These are phyloP conservation scores for Dolichotis patagonum DNA, from an alignment of 2,113 vertebrate species.

Conservation along the genomic window DNA sequence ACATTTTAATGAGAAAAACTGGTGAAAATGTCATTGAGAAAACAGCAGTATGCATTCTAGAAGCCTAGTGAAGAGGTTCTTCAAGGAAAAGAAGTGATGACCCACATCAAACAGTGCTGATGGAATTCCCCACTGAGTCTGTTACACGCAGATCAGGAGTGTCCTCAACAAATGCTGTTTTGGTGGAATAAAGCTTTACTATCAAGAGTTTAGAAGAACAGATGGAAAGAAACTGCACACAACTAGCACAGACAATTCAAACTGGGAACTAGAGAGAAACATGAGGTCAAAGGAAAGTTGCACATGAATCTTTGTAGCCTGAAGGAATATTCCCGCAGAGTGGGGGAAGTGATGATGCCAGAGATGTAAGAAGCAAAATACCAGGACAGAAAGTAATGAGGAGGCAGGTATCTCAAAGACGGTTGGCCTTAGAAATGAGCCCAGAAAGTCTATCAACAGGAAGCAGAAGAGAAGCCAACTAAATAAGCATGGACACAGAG, in stretches of 20 bases:
- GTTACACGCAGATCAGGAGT: not conserved
- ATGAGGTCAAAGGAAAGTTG: not conserved
- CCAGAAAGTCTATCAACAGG: not conserved
- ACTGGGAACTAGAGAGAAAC: not conserved
- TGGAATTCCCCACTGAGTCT: not conserved
- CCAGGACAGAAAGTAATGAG: not conserved
- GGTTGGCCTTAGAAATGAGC: not conserved
- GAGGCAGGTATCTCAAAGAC: not conserved
- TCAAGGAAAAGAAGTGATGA: not conserved
- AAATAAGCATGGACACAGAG: not conserved
- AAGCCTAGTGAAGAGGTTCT: not conserved
- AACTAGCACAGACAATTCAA: not conserved
- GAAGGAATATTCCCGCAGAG: not conserved
- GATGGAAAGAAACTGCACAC: not conserved
- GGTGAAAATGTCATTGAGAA: constrained; percentile 10
- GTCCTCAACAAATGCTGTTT: not conserved
- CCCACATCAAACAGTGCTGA: not conserved
- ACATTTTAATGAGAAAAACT: constrained; percentile 4
- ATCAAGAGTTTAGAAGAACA: not conserved
- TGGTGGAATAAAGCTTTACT: not conserved
- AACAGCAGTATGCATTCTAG: not conserved
- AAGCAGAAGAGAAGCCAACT: not conserved
- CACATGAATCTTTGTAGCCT: not conserved
- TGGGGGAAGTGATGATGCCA: not conserved
- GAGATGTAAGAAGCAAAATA: not conserved